phyloP scores from a whole-genome alignment of 2,888 invertebrate genomes.

The Diachrysia chrysitis region DNA sequence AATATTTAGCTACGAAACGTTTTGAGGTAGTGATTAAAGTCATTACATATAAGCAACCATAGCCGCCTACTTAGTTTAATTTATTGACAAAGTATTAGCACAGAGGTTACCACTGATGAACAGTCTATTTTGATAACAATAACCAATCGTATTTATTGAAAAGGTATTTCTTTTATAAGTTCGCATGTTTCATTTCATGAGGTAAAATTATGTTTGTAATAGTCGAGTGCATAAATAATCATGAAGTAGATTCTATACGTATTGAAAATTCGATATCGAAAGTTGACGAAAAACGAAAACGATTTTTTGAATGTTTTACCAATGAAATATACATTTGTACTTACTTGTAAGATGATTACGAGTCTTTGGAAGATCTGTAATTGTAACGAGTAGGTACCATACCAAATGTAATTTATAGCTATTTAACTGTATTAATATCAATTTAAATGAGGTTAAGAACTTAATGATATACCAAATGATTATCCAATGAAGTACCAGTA shows the following conservation, averaged over 20 bases:
- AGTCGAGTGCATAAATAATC: background rate
- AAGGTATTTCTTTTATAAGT: no score
- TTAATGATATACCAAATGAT: background rate
- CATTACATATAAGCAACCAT: background rate
- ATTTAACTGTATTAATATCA: background rate
- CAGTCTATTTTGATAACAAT: no score
- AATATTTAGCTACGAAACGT: background rate
- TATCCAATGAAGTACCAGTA: background rate
- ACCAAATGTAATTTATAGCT: slow-evolving; percentile 4
- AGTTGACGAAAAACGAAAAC: no score
- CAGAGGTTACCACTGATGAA: no score
- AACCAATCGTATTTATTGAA: no score
- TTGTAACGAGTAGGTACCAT: background rate
- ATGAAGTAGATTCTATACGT: background rate
- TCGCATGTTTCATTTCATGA: background rate
- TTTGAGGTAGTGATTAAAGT: background rate
- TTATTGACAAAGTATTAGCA: no score
- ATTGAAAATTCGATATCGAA: no score
- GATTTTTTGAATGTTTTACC: background rate
- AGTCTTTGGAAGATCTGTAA: background rate
- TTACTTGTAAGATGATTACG: background rate
- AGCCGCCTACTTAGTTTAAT: no score
- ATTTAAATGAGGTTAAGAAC: background rate
- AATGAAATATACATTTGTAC: background rate
- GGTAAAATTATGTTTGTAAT: no score